These are phyloP conservation scores for Dinoponera quadriceps DNA, from an alignment of 1,140 invertebrate species.

Conservation along the genomic window DNA sequence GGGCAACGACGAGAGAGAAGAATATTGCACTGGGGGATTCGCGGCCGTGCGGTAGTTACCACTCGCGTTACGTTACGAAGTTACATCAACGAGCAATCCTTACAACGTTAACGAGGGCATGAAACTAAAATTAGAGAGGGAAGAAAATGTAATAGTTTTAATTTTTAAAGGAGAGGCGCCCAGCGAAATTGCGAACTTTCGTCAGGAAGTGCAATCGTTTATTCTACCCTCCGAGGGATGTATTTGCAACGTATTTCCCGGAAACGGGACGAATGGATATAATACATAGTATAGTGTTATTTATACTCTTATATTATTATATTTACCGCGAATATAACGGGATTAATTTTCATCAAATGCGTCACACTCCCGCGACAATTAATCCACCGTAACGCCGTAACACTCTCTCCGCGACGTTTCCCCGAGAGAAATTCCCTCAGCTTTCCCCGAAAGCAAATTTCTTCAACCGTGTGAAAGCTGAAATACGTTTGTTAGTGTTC, in stretches of 20 bases:
- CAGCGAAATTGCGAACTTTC: background rate
- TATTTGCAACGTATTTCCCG: background rate
- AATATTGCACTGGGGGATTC: constrained; percentile 25
- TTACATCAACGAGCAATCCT: constrained; percentile 41
- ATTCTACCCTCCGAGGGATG: background rate
- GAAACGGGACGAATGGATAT: no score
- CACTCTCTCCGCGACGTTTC: no score
- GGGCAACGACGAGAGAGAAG: constrained; percentile 24
- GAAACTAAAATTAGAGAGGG: constrained; percentile 52
- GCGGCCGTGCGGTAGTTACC: constrained; percentile 16
- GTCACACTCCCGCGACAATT: no score
- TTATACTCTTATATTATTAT: no score
- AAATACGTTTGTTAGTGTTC: constrained; percentile 11
- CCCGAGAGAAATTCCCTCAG: no score
- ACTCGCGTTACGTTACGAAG: constrained; percentile 29
- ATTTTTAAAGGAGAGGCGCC: constrained; percentile 8
- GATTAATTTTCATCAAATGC: no score
- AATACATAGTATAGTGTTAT: no score
- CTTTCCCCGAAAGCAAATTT: background rate
- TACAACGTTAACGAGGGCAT: constrained; percentile 56
- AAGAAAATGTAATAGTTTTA: constrained; percentile 27
- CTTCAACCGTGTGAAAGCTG: background rate
- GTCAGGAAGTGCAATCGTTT: background rate
- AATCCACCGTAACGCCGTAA: no score
- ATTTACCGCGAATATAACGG: no score